These are phyloP conservation scores for Onychostruthus taczanowskii DNA, from an alignment of 2,113 vertebrate genomes.

Conservation along the genomic window DNA sequence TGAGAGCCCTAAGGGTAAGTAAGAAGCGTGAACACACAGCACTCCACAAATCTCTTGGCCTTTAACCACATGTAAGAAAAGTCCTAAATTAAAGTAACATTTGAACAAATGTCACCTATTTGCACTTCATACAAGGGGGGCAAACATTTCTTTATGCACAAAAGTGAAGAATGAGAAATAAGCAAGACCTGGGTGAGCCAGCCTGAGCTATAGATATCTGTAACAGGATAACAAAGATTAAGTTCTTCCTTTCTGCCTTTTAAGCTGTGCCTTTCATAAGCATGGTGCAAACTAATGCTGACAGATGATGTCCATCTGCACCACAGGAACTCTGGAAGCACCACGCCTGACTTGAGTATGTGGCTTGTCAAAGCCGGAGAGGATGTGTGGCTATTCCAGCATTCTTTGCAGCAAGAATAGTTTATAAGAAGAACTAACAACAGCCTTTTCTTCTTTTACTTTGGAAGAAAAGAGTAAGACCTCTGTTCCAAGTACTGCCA, in stretches of 20 bases:
- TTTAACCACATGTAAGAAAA: background rate
- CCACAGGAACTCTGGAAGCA: background rate
- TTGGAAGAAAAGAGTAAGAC: background rate
- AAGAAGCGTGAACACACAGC: background rate
- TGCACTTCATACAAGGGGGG: background rate
- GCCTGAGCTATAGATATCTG: background rate
- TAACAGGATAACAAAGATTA: background rate
- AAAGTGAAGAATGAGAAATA: background rate
- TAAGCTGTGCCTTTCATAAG: background rate
- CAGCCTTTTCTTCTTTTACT: background rate
- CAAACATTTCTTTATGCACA: background rate
- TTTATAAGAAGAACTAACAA: background rate
- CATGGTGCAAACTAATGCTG: background rate
- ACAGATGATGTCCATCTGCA: background rate
- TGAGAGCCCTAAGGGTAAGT: background rate
- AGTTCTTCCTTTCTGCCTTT: background rate
- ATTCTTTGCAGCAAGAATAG: background rate
- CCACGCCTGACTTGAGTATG: background rate
- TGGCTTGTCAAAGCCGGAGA: background rate
- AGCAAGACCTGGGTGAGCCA: background rate
- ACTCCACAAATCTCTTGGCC: background rate
- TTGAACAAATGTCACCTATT: background rate
- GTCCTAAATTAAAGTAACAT: background rate
- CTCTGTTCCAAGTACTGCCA: background rate
- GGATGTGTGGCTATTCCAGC: background rate